Evolutionary conservation across 2,797 vertebrate genomes (phyloP), one percentile per base, ranked within the genome.

Genomic region (Brotula barbata): DNA sequence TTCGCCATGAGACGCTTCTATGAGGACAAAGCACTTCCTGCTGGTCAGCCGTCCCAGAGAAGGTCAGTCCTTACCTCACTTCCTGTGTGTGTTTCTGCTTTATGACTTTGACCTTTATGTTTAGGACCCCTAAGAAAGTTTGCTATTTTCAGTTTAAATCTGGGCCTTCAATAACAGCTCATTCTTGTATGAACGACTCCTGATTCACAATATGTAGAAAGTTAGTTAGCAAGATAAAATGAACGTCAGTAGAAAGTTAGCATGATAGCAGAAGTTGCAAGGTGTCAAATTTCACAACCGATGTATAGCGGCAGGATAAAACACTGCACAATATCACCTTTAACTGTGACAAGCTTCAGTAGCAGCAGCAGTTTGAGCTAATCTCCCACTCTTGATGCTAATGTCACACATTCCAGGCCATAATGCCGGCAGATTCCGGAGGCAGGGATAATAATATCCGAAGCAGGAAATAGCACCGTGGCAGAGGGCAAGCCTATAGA

Each of bases 1-100:
- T 99, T 98, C 54, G 96, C 96, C 50, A 99, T 99, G 96, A 96
- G 94, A 72, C 92, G 95, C 15, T 99, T 98, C 87, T 99, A 96
- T 1, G 96, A 98, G 83, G 96, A 98, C 85, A 99, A 99, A 83
- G 93, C 96, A 17, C 92, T 96, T 77, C 94, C 96, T 0, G 93
- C 95, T 25, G 94, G 93, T 41, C 96, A 98, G 79, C 96, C 96
- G 0, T 98, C 96, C 2, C 96, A 98, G 87, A 95, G 79, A 83
- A 94, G 96, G 96, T 98, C 50, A 68, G 94, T 90, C 12, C 16
- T 54, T 25, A 47, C 62, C 40, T 69, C 68, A 56, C 33, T 73
- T 75, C 55, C 60, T 70, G 55, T 65, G 55, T 50, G 13, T 16
- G 41, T 0, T 15, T 37, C 15, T n/a, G 16, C 25, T 52, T 25